Evolutionary conservation across 2,888 invertebrate genomes (phyloP).

Genomic region (Andrena marginata): DNA sequence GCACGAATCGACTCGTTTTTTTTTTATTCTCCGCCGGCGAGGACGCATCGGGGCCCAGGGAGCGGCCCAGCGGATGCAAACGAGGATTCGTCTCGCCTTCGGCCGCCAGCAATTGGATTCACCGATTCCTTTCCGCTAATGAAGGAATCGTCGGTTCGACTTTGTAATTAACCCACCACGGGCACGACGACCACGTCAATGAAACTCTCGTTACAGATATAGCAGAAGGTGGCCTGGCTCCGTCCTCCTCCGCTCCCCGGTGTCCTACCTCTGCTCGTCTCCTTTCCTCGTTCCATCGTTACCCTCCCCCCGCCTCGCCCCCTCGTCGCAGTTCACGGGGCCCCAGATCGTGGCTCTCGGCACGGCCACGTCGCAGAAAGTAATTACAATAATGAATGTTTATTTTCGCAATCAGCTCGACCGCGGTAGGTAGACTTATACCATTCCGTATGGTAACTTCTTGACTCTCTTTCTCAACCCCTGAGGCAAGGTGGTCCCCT

Average conservation of each 20-base stretch:
- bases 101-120: conserved; percentile 57
- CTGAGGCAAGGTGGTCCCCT: conserved; percentile 77
- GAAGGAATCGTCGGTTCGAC: conserved; percentile 80
- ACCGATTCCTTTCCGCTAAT: conserved; percentile 77
- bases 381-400: conserved; percentile 84
- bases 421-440: conserved; percentile 80
- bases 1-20: conserved; percentile 41
- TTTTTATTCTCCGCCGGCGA: conserved; percentile 3
- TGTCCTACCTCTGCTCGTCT: conserved; percentile 9
- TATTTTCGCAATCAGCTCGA: conserved; percentile 83
- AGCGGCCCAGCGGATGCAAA: conserved; percentile 65
- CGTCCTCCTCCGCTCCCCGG: conserved; percentile 20
- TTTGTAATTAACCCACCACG: conserved; percentile 79
- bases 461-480: conserved; percentile 67
- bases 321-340: conserved; percentile 54
- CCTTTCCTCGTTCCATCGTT: conserved; percentile 40
- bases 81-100: conserved; percentile 67
- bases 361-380: conserved; percentile 80
- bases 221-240: conserved; percentile 33
- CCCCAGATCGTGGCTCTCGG: conserved; percentile 71
- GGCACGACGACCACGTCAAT: conserved; percentile 73
- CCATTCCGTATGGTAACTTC: conserved; percentile 71
- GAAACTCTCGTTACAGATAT: conserved; percentile 76
- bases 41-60: conserved; percentile 23
- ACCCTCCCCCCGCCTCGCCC: conserved; percentile 41